phyloP scores from a whole-genome alignment of 2,797 vertebrate species.

The Lutjanus argentimaculatus region DNA sequence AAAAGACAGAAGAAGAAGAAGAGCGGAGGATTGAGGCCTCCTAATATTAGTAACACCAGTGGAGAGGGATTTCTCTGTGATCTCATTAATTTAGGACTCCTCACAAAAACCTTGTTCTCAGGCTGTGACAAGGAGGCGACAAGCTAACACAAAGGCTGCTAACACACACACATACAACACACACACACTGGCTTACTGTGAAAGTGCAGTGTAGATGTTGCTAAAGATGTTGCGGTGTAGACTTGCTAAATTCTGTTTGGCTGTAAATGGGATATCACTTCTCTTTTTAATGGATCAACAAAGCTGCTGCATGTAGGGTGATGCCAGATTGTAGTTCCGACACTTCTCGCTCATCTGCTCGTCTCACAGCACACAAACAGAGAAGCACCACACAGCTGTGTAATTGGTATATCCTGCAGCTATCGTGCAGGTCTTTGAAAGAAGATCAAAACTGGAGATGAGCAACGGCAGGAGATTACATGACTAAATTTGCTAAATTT shows the following conservation, averaged over 20 bases:
- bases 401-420: conserved; percentile 45
- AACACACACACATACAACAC: conserved; percentile 4
- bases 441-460: conserved; percentile 39
- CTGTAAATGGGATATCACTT: conserved; percentile 35
- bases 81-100: conserved; percentile 63
- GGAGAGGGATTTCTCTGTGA: conserved; percentile 68
- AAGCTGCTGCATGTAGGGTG: conserved; percentile 9
- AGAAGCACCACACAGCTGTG: conserved; percentile 22
- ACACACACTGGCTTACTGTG: background rate
- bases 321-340: conserved; percentile 36
- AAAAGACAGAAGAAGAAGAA: conserved; percentile 19
- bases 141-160: conserved; percentile 41
- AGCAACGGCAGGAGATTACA: conserved; percentile 30
- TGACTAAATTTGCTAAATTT: conserved; percentile 53
- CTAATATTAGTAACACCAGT: conserved; percentile 73
- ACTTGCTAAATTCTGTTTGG: conserved; percentile 8
- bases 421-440: conserved; percentile 9
- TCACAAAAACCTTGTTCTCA: conserved; percentile 49
- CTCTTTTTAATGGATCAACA: conserved; percentile 27
- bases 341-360: conserved; percentile 8
- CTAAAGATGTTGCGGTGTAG: conserved; percentile 11
- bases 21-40: conserved; percentile 59
- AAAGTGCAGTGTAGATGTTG: conserved; percentile 28
- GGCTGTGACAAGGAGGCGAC: conserved; percentile 44
- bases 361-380: conserved; percentile 19